Evolutionary conservation across 2,888 invertebrate species (phyloP), one percentile per base, ranked within the genome.

Genomic region (Strigamia maritima): DNA sequence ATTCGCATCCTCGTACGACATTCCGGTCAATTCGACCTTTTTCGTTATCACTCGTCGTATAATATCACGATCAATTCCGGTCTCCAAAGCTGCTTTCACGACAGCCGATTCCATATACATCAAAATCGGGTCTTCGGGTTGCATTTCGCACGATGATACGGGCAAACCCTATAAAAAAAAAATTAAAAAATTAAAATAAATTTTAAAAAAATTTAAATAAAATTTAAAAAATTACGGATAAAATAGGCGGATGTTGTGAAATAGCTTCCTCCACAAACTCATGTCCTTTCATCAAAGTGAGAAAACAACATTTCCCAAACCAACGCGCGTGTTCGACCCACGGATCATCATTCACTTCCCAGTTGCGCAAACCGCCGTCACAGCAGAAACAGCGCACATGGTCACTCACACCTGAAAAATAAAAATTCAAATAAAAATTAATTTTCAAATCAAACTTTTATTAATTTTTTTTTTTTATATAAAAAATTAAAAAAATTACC

Each of bases 301-400:
- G 89, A 86, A 91, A 97, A 22, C 90, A 91, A 85, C 98, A 98
- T 80, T 92, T 91, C n/a, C 91, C 90, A 85, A 94, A 94, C 96
- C 96, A 97, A 40, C 92, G 89, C 0, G 96, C 96, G 87, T 98
- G 97, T 85, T 98, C 95, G 82, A 92, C 92, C 96, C 97, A 97
- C 0, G 97, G 96, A 82, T 94, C 92, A 86, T 98, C 97, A 80
- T 90, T 90, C 74, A 91, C 91, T 85, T 95, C 94, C 97, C 97
- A 98, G 85, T 96, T 95, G 84, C 94, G 93, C 6, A 98, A 88
- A 0, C 97, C 97, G 75, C 96, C 95, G 82, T 95, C 95, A 85
- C 98, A 98, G 85, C 93, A 93, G 86, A 94, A 97, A 85, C 97
- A 98, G 80, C 94, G 90, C 0, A 96, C 95, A 84, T 94, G 92